Evolutionary conservation across 1,140 invertebrate species (phyloP), one percentile per base, ranked within the genome.

Genomic region (Pachypeltis micranthus): DNA sequence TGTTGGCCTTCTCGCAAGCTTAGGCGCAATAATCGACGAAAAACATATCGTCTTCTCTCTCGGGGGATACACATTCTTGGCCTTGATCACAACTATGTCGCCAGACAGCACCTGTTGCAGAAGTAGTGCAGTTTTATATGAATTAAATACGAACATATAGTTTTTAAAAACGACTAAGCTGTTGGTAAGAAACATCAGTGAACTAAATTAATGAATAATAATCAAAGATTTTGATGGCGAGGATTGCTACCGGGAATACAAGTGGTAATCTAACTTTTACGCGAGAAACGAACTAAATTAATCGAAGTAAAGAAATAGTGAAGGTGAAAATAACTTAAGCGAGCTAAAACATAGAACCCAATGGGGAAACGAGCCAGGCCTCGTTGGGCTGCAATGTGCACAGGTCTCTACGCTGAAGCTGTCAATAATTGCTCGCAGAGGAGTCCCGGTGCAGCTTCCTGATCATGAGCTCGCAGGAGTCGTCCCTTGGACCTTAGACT

Each of bases 1-100:
- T 65, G 80, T 81, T 25, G 85, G 84, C 55, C 66, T 63, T 62
- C 66, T 67, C 23, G 67, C 93, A 59, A 98, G 78, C 78, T 94
- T 91, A 1, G 95, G 96, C 60, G 95, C 95, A 67, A 83, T 84
- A 56, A 99, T 85, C 72, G 91, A 90, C 27, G 91, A 91, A 44
- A 99, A 83, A 69, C 85, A 88, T 28, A 98, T 82, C 66, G 89
- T 87, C 74, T 88, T 88, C 75, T 98, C 95, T 59, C 87, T 86
- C 63, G 96, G 94, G 26, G 92, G 92, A 7, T 90, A 90, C n/a
- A n/a, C n/a, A 54, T 76, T 77, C 70, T 85, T 84, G 1, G 86
- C 91, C 69, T 91, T 81, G 66, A 97, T 87, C 44, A 94, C 84
- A 39, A 97, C 80, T 59, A 90, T 86, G 78, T 96, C 93, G 51